phyloP scores from a whole-genome alignment of 30 jellyfish, hydroid and myxozoan species.

The Cassiopea andromeda region DNA sequence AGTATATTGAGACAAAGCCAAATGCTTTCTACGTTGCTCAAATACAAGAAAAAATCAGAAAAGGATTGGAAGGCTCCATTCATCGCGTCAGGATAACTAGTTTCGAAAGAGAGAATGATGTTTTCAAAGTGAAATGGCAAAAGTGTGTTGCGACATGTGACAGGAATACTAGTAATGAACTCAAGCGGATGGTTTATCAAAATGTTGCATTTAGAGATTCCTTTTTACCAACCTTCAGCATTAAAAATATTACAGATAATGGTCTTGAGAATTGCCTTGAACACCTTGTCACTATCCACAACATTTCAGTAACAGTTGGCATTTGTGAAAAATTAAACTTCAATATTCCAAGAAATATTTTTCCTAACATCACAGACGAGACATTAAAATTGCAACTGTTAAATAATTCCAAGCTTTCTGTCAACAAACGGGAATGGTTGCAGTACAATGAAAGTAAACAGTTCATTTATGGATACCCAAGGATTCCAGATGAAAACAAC shows the following conservation, averaged over 20 bases:
- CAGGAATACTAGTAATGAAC: background rate
- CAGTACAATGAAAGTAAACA: conserved; percentile 36
- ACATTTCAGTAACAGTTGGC: conserved; percentile 19
- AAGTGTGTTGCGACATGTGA: conserved; percentile 47
- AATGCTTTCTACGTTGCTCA: background rate
- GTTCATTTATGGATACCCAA: conserved; percentile 55
- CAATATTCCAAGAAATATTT: conserved; percentile 63
- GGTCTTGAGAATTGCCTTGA: conserved; percentile 13
- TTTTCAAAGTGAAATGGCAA: conserved; percentile 4
- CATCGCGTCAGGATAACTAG: background rate
- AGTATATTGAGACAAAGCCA: conserved; percentile 4
- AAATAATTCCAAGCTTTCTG: conserved; percentile 12
- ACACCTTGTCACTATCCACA: conserved; percentile 38
- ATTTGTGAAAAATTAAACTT: conserved; percentile 68
- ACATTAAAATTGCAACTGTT: conserved; percentile 23
- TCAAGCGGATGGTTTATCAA: conserved; percentile 14
- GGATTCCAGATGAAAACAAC: conserved; percentile 4
- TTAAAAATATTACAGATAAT: conserved; percentile 23
- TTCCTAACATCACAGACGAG: conserved; percentile 53
- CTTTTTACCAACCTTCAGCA: conserved; percentile 24
- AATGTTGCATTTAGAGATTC: conserved; percentile 11
- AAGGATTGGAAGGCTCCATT: background rate
- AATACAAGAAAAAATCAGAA: background rate
- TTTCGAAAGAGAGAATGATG: background rate
- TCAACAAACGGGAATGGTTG: conserved; percentile 30